A percentile compares a stretch with the other conserved stretches of the same genome.
Evolutionary conservation across 2,888 invertebrate species (phyloP).

Genomic region (Macaria liturata): DNA sequence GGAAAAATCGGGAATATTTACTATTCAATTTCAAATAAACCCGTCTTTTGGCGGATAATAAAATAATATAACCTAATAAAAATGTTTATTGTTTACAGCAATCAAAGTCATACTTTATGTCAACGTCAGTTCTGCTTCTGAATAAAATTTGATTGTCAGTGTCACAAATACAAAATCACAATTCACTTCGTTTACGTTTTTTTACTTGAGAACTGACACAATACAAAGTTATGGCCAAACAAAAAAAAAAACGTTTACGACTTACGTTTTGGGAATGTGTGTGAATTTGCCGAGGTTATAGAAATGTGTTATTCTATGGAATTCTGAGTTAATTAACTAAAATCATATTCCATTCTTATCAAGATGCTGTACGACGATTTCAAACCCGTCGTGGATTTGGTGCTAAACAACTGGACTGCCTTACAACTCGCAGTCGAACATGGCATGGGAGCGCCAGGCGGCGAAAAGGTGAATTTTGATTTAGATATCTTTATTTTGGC

Average conservation of each 20-base stretch:
- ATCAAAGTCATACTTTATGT: too few relatives aligned
- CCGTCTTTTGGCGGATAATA: slow-evolving; percentile 4
- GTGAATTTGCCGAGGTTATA: slow-evolving; percentile 41
- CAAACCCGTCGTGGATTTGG: slow-evolving; percentile 84
- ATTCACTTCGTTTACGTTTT: too few relatives aligned
- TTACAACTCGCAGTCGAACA: slow-evolving; percentile 88
- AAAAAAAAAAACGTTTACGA: too few relatives aligned
- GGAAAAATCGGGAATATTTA: neutral
- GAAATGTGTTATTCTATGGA: slow-evolving; percentile 42
- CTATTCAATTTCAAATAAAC: neutral
- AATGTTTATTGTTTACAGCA: too few relatives aligned
- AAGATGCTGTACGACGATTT: slow-evolving; percentile 80
- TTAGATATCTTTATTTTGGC: too few relatives aligned
- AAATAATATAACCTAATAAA: neutral
- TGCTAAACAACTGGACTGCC: slow-evolving; percentile 89
- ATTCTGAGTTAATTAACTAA: slow-evolving; percentile 1
- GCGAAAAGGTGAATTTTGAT: slow-evolving; percentile 81
- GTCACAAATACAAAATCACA: too few relatives aligned
- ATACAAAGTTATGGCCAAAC: too few relatives aligned
- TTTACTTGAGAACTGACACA: too few relatives aligned
- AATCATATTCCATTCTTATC: neutral
- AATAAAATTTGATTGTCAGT: too few relatives aligned
- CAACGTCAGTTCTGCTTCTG: too few relatives aligned
- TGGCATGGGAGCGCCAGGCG: slow-evolving; percentile 88
- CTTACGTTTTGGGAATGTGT: too few relatives aligned